phyloP scores from a whole-genome alignment of 2,888 invertebrate genomes.

The Metalampra italica region DNA sequence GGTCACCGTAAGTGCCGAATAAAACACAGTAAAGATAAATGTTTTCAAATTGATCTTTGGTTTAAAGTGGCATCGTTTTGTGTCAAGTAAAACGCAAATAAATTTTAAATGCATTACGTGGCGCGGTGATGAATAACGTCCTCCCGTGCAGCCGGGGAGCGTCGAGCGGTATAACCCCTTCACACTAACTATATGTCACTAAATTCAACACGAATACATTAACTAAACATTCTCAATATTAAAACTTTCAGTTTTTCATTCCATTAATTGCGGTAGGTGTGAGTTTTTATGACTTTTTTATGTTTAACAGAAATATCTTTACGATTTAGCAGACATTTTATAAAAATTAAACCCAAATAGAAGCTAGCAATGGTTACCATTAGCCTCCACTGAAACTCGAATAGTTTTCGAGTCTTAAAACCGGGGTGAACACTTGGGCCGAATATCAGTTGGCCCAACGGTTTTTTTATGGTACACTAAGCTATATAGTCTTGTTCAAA shows the following conservation, averaged over 20 bases:
- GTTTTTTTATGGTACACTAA: too few relatives aligned
- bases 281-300: not conserved
- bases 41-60: constrained; percentile 47
- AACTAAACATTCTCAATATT: not conserved
- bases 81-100: constrained; percentile 66
- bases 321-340: not conserved
- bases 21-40: constrained; percentile 38
- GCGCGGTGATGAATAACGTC: constrained; percentile 62
- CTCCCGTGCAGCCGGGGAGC: constrained; percentile 33
- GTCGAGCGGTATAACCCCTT: constrained; percentile 55
- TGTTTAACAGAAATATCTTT: not conserved
- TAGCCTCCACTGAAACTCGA: too few relatives aligned
- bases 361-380: too few relatives aligned
- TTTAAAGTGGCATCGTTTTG: constrained; percentile 40
- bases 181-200: constrained; percentile 22
- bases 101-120: constrained; percentile 67
- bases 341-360: too few relatives aligned
- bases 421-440: too few relatives aligned
- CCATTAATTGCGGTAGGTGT: not conserved
- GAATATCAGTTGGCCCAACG: too few relatives aligned
- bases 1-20: constrained; percentile 30
- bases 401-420: too few relatives aligned
- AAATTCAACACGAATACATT: constrained; percentile 3
- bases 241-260: not conserved
- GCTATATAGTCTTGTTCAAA: too few relatives aligned